Base-by-base conservation (phyloP, 1,140 invertebrate genomes). In the Helicoverpa armigera region DNA sequence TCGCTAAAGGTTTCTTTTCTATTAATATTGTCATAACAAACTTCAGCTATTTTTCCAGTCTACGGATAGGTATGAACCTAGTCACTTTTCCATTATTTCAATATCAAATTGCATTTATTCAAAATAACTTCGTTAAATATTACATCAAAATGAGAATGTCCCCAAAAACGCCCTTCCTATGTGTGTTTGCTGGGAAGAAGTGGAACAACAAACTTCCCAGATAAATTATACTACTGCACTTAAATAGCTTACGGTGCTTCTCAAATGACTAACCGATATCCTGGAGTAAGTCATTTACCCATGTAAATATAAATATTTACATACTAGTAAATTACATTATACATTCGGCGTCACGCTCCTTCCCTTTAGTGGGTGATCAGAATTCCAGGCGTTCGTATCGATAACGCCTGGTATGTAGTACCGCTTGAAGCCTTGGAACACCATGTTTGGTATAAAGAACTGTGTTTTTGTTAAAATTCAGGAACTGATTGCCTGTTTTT, bases 321-420 rank as follows among this genome's bases (percentile, higher is more conserved):
- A 73, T 56, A 70, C 50, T 53, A 3, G 51, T 35, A 35, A 35
- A 35, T 56, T 35, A 11, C 70, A 73, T 73, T 73, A 73, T 35
- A 56, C 29, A 58, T 73, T 51, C 31, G 11, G 9, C 23, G 29
- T 58, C 70, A 73, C 53, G 70, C 53, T 61, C 12, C 35, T 75
- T 75, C 53, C 29, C 54, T 54, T 61, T 43, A 56, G 14, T 23
- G 35, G 58, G 54, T 75, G 61, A 75, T 75, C 58, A 75, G 58
- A 75, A 75, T 75, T 61, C 73, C 31, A 60, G 53, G 73, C 43
- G 73, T 5, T 35, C 0, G 31, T 61, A 53, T 54, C 50, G 67
- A 70, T 70, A 70, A 67, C 43, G 63, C 18, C 3, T 18, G 58
- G 73, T 61, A 75, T 70, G 73, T 61, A 75, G 73, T 75, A 60